phyloP scores from a whole-genome alignment of 1,140 invertebrate species.

The Lepidostoma basale region DNA sequence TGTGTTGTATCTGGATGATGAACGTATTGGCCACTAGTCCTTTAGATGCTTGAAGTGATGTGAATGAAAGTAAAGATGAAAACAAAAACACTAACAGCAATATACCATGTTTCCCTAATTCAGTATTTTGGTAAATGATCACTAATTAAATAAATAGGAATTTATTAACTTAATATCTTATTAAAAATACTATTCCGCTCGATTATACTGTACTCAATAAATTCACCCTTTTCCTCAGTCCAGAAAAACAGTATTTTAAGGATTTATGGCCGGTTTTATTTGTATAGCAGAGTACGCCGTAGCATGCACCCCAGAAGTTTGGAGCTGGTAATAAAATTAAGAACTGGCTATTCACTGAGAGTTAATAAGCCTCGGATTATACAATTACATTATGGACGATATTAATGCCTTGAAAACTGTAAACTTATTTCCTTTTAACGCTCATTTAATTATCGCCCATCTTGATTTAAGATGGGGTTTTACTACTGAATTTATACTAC shows the following conservation, averaged over 20 bases:
- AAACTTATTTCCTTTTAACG: conserved; percentile 8
- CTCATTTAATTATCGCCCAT: not conserved
- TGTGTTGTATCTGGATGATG: too few species aligned
- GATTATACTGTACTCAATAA: too few species aligned
- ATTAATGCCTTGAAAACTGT: not conserved
- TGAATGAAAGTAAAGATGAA: too few species aligned
- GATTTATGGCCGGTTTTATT: conserved; percentile 8
- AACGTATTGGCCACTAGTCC: too few species aligned
- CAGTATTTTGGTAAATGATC: too few species aligned
- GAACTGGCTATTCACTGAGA: not conserved
- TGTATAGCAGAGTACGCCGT: not conserved
- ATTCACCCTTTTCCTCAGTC: too few species aligned
- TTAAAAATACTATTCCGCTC: too few species aligned
- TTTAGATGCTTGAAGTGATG: too few species aligned
- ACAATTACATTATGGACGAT: conserved; percentile 3
- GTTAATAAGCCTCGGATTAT: not conserved
- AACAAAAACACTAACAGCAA: too few species aligned
- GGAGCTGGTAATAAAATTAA: conserved; percentile 8
- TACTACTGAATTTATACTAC: not conserved
- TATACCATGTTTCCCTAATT: too few species aligned
- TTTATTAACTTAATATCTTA: too few species aligned
- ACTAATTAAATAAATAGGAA: too few species aligned
- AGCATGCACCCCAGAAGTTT: not conserved
- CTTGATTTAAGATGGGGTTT: not conserved
- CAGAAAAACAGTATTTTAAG: not conserved